Conservation (phyloP, 2,797 vertebrate genomes). For the Dendrocincla tyrannina region DNA sequence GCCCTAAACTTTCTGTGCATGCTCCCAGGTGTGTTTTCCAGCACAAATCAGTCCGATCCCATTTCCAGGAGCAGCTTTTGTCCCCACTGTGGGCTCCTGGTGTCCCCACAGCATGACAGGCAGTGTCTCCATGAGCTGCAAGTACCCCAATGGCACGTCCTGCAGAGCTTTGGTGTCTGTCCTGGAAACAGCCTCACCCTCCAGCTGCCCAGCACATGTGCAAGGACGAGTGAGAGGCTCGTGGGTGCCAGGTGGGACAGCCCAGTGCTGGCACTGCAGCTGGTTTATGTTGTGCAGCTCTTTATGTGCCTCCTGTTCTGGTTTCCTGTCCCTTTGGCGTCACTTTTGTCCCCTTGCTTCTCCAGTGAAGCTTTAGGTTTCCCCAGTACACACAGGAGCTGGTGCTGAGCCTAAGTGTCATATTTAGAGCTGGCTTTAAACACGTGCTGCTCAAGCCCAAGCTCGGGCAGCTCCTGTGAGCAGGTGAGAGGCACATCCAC, state of each 20-base stretch:
- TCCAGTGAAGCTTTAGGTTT: background rate
- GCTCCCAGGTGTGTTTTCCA: background rate
- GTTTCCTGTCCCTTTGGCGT: background rate
- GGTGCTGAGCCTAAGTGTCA: background rate
- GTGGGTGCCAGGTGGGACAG: background rate
- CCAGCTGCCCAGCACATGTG: background rate
- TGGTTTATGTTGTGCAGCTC: background rate
- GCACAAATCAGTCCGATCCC: background rate
- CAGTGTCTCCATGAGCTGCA: background rate
- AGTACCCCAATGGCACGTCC: rapidly evolving
- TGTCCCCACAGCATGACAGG: rapidly evolving
- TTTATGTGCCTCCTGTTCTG: background rate
- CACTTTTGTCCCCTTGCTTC: background rate
- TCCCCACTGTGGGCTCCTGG: rapidly evolving
- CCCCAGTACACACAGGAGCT: background rate
- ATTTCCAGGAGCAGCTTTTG: background rate
- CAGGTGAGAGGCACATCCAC: no score
- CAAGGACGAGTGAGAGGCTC: background rate
- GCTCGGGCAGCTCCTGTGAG: no score
- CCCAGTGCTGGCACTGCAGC: no score
- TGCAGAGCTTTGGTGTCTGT: background rate
- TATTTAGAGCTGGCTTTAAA: no score
- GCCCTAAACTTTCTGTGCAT: rapidly evolving
- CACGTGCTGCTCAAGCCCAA: no score
- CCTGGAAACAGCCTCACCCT: background rate